A percentile compares a stretch with the other conserved stretches of the same genome.
These are phyloP conservation scores for Xanthia icteritia DNA, from an alignment of 2,888 invertebrate species.

Conservation along the genomic window DNA sequence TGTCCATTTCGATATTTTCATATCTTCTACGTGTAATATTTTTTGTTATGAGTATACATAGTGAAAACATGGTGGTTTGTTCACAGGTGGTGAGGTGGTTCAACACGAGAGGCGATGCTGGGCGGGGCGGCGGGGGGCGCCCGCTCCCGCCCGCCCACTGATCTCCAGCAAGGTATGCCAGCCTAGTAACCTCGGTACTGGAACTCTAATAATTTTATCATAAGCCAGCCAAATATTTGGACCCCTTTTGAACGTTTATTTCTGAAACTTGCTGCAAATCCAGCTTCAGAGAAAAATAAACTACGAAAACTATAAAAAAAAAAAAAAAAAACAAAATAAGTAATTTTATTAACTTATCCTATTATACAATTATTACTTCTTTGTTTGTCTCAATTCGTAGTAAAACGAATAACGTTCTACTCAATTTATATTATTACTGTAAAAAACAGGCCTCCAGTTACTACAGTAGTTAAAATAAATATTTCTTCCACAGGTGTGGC, in stretches of 20 bases:
- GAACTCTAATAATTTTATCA: slow-evolving; percentile 50
- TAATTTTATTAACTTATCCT: not conserved
- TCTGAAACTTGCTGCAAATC: slow-evolving; percentile 3
- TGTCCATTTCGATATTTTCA: not conserved
- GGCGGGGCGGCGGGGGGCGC: slow-evolving; percentile 90
- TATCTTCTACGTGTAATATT: slow-evolving; percentile 6
- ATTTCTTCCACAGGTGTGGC: slow-evolving; percentile 89
- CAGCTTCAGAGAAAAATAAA: not conserved
- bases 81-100: slow-evolving; percentile 87
- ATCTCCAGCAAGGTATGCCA: slow-evolving; percentile 86
- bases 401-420: slow-evolving; percentile 12
- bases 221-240: not conserved
- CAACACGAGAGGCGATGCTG: slow-evolving; percentile 86
- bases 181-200: slow-evolving; percentile 75
- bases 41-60: slow-evolving; percentile 14
- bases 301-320: too few species aligned
- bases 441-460: slow-evolving; percentile 1
- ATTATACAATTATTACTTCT: slow-evolving; percentile 12
- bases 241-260: not conserved
- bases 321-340: too few species aligned
- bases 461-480: slow-evolving; percentile 50
- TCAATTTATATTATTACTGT: slow-evolving; percentile 32
- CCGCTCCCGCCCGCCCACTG: slow-evolving; percentile 90
- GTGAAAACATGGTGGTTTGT: slow-evolving; percentile 52
- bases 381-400: slow-evolving; percentile 29